phyloP scores from a whole-genome alignment of 2,888 invertebrate species.

The Frankliniella intonsa region DNA sequence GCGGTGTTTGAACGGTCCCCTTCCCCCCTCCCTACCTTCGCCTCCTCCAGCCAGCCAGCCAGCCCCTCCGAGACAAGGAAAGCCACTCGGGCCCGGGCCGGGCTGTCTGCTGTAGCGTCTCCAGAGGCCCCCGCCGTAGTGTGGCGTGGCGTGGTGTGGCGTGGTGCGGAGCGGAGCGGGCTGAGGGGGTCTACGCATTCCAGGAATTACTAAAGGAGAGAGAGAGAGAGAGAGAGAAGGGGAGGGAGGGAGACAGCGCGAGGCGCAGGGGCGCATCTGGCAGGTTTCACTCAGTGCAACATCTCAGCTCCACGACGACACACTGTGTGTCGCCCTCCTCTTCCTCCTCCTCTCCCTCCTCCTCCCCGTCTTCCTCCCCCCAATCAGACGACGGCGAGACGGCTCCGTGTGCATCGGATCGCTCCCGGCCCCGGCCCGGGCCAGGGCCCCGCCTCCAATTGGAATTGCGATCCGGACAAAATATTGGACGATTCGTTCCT shows the following conservation, averaged over 20 bases:
- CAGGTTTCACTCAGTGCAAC: slow-evolving; percentile 18
- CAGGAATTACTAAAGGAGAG: too few species aligned
- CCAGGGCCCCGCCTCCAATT: background rate
- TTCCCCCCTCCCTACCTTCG: slow-evolving; percentile 34
- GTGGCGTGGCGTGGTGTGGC: too few species aligned
- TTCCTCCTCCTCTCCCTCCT: background rate
- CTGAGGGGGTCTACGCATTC: too few species aligned
- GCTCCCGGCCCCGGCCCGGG: background rate
- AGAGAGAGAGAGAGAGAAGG: background rate
- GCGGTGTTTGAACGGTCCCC: slow-evolving; percentile 29
- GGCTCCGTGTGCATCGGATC: background rate
- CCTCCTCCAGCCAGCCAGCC: background rate
- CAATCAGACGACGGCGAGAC: background rate
- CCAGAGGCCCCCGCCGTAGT: too few species aligned
- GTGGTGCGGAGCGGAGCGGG: background rate
- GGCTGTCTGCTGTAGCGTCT: too few species aligned
- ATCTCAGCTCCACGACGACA: background rate
- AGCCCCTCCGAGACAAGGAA: slow-evolving; percentile 16
- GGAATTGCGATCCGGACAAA: slow-evolving; percentile 7
- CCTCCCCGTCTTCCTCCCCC: background rate
- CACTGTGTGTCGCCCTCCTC: background rate
- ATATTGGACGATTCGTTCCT: background rate
- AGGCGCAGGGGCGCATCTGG: slow-evolving; percentile 1
- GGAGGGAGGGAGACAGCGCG: background rate
- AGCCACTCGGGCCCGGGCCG: background rate